phyloP scores from a whole-genome alignment of 2,888 invertebrate species.

The Nipponacmea schrenckii region DNA sequence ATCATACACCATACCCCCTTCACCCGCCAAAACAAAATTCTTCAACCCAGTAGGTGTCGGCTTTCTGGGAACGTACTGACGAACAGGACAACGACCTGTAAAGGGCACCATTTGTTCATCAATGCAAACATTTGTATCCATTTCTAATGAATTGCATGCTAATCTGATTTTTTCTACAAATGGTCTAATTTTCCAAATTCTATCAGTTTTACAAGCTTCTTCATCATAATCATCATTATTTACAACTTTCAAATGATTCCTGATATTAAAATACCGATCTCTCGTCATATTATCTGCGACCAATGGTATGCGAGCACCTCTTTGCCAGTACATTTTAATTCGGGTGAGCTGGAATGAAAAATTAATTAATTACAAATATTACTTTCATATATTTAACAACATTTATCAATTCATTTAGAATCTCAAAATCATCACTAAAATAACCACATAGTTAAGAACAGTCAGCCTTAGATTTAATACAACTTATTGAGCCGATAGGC shows the following conservation, averaged over 20 bases:
- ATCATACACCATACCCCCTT: too few species aligned
- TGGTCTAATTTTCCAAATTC: too few species aligned
- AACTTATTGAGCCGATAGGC: too few species aligned
- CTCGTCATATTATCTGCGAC: neutral
- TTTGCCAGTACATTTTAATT: neutral
- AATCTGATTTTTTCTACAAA: too few species aligned
- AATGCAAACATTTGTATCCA: neutral
- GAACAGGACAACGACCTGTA: neutral
- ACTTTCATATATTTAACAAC: too few species aligned
- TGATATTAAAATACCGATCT: neutral
- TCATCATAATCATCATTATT: neutral
- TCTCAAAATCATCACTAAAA: too few species aligned
- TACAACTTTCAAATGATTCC: conserved; percentile 1
- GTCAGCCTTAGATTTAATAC: too few species aligned
- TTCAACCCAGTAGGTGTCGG: conserved; percentile 12
- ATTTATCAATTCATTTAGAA: too few species aligned
- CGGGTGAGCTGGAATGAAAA: too few species aligned
- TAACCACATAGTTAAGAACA: too few species aligned
- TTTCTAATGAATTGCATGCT: neutral
- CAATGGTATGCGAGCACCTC: neutral
- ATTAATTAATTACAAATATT: too few species aligned
- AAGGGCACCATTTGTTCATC: conserved; percentile 16
- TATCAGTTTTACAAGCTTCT: neutral
- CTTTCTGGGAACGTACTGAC: conserved; percentile 7
- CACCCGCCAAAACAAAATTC: too few species aligned